Conservation (phyloP, 2,113 vertebrate genomes). For the Neotoma lepida region DNA sequence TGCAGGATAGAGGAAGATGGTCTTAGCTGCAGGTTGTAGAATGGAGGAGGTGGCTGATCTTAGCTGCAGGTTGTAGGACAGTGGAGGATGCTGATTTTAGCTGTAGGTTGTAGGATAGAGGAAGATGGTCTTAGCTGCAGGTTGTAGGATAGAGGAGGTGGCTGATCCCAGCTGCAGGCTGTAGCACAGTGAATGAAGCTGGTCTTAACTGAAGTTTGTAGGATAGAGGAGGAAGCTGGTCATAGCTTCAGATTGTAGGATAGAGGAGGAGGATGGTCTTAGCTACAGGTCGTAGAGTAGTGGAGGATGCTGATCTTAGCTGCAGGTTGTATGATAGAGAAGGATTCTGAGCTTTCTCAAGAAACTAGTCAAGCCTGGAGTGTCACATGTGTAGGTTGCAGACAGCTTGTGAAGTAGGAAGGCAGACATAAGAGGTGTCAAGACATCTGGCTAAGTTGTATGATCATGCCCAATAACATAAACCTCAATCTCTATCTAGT, state of each 20-base stretch:
- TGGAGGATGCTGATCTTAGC: background rate
- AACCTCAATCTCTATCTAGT: background rate
- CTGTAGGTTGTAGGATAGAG: too few species aligned
- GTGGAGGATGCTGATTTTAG: too few species aligned
- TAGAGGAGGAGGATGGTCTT: fast-evolving
- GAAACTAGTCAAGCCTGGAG: background rate
- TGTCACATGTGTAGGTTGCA: background rate
- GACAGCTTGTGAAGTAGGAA: background rate
- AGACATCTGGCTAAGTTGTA: background rate
- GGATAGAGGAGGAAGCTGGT: too few species aligned
- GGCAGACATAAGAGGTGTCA: background rate
- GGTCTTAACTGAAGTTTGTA: background rate
- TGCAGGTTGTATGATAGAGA: too few species aligned
- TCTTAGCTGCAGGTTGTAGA: too few species aligned
- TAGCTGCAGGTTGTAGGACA: too few species aligned
- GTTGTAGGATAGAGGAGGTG: too few species aligned
- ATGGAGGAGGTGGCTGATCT: background rate
- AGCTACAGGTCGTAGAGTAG: too few species aligned
- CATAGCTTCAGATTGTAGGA: too few species aligned
- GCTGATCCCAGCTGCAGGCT: background rate
- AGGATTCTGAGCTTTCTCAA: background rate
- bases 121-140: too few species aligned
- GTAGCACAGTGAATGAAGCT: too few species aligned
- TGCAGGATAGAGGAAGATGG: background rate
- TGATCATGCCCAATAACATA: background rate